Evolutionary conservation across 2,113 vertebrate genomes (phyloP).

Genomic region (Gasterosteus nipponicus): DNA sequence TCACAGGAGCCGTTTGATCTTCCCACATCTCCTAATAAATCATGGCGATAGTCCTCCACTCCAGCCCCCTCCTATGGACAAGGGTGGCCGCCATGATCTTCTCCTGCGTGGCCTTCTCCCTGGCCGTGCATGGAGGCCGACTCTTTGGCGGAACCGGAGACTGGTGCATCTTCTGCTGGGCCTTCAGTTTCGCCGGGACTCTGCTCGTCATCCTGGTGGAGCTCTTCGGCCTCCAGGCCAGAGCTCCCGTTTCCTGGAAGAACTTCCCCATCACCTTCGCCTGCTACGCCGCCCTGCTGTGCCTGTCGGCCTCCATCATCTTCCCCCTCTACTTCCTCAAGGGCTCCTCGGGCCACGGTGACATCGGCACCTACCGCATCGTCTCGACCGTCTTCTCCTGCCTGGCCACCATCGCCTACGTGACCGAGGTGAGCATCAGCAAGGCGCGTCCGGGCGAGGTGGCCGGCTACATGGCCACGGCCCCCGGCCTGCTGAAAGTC

Average conservation of each 20-base stretch:
- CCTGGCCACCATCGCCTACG: constrained; percentile 85
- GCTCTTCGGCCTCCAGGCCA: constrained; percentile 82
- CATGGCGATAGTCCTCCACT: constrained; percentile 81
- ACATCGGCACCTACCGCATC: constrained; percentile 77
- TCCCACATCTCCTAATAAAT: constrained; percentile 13
- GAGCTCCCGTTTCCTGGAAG: constrained; percentile 87
- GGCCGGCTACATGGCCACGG: constrained; percentile 90
- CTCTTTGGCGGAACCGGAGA: constrained; percentile 69
- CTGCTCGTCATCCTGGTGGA: constrained; percentile 87
- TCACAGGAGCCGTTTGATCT: not conserved
- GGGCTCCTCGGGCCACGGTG: not conserved
- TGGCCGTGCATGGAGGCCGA: constrained; percentile 78
- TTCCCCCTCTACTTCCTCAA: constrained; percentile 86
- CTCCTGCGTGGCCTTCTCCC: constrained; percentile 88
- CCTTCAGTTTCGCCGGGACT: constrained; percentile 87
- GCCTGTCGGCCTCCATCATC: constrained; percentile 89
- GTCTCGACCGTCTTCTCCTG: constrained; percentile 86
- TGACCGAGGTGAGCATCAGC: constrained; percentile 86
- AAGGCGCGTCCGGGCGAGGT: constrained; percentile 87
- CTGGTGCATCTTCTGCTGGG: constrained; percentile 92
- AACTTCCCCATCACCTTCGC: constrained; percentile 93
- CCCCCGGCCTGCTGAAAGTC: constrained; percentile 89
- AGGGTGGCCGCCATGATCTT: constrained; percentile 84
- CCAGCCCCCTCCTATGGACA: constrained; percentile 83
- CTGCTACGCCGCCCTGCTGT: constrained; percentile 88